These are phyloP conservation scores for Hydropsyche betteni DNA, from an alignment of 2,888 invertebrate species.

Conservation along the genomic window DNA sequence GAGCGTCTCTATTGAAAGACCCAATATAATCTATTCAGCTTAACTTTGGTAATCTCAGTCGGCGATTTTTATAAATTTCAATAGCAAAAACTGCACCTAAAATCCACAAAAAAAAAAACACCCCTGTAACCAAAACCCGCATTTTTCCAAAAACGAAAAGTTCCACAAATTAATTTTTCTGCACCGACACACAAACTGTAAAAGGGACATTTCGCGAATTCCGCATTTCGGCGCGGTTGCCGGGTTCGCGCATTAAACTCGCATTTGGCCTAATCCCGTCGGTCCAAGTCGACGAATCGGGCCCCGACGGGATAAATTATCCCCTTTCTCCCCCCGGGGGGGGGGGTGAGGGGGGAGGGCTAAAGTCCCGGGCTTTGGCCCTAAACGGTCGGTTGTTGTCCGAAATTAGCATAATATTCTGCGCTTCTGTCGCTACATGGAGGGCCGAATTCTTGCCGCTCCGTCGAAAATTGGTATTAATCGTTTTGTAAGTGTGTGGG, in stretches of 20 bases:
- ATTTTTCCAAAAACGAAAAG: no score
- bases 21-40: no score
- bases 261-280: conserved; percentile 41
- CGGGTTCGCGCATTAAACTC: conserved; percentile 42
- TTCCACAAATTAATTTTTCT: no score
- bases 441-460: background rate
- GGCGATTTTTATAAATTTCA: no score
- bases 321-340: background rate
- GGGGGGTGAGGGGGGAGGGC: conserved; percentile 1
- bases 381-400: conserved; percentile 1
- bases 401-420: conserved; percentile 36
- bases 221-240: no score
- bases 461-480: background rate
- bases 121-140: no score
- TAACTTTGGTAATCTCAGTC: no score
- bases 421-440: background rate
- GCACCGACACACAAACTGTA: no score
- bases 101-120: no score
- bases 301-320: conserved; percentile 42
- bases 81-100: no score
- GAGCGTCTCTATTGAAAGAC: no score
- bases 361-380: background rate
- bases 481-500: background rate
- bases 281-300: conserved; percentile 43
- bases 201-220: background rate